A percentile compares a stretch with the other conserved stretches of the same genome.
Conservation (phyloP, 2,113 vertebrate species). For the Suncus etruscus region DNA sequence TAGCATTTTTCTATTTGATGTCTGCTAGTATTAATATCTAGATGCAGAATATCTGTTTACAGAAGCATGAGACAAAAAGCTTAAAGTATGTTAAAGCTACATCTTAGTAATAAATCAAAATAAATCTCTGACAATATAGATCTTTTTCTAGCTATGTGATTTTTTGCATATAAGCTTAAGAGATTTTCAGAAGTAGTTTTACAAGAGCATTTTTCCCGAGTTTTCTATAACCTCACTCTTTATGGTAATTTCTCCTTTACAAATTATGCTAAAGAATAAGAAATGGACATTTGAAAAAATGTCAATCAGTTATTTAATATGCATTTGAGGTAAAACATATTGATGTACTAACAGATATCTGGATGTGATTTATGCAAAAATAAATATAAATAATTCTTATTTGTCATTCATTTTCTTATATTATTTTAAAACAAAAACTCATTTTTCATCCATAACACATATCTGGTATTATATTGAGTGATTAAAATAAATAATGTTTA, state of each 20-base stretch:
- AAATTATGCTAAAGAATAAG: neutral
- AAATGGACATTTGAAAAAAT: slow-evolving; percentile 4
- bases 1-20: neutral
- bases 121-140: neutral
- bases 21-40: neutral
- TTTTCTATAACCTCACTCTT: neutral
- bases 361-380: neutral
- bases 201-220: neutral
- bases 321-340: neutral
- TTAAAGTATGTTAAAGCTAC: neutral
- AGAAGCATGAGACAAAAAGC: neutral
- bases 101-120: neutral
- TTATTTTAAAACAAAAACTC: slow-evolving; percentile 20
- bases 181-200: neutral
- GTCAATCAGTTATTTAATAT: slow-evolving; percentile 1
- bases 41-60: neutral
- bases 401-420: neutral
- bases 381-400: slow-evolving; percentile 27
- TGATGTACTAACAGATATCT: neutral
- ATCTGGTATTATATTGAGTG: neutral
- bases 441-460: too few species aligned
- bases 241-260: neutral
- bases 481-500: neutral
- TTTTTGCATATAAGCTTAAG: neutral
- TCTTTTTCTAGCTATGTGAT: slow-evolving; percentile 36